Conservation (phyloP, 1,140 invertebrate species). For the Platyura marginata region DNA sequence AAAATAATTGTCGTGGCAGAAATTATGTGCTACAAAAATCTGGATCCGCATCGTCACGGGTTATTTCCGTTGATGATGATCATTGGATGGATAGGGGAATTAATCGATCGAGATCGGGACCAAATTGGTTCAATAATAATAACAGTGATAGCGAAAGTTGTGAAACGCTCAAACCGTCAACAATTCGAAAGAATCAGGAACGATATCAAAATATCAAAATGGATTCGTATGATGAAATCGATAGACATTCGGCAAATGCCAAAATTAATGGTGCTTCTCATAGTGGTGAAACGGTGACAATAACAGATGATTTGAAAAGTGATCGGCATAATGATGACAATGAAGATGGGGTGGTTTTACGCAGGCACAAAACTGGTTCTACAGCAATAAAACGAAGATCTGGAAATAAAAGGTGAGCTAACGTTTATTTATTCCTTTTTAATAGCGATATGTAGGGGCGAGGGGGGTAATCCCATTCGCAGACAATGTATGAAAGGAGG, state of each 20-base stretch:
- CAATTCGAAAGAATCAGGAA: constrained; percentile 17
- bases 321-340: constrained; percentile 17
- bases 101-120: constrained; percentile 46
- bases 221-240: constrained; percentile 21
- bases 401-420: constrained; percentile 34
- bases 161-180: constrained; percentile 11
- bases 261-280: constrained; percentile 13
- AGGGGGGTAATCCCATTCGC: no score
- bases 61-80: background rate
- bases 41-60: constrained; percentile 12
- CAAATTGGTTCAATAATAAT: constrained; percentile 28
- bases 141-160: constrained; percentile 19
- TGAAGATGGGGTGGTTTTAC: constrained; percentile 19
- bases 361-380: constrained; percentile 34
- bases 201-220: constrained; percentile 21
- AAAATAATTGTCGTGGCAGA: constrained; percentile 5
- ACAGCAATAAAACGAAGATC: constrained; percentile 50
- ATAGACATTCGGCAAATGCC: constrained; percentile 10
- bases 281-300: constrained; percentile 10
- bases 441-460: no score
- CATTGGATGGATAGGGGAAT: constrained; percentile 25
- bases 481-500: no score
- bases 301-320: constrained; percentile 16
- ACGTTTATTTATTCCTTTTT: background rate
- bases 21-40: constrained; percentile 23